phyloP scores from a whole-genome alignment of 2,797 vertebrate genomes.

The Coccyzus lansbergi region DNA sequence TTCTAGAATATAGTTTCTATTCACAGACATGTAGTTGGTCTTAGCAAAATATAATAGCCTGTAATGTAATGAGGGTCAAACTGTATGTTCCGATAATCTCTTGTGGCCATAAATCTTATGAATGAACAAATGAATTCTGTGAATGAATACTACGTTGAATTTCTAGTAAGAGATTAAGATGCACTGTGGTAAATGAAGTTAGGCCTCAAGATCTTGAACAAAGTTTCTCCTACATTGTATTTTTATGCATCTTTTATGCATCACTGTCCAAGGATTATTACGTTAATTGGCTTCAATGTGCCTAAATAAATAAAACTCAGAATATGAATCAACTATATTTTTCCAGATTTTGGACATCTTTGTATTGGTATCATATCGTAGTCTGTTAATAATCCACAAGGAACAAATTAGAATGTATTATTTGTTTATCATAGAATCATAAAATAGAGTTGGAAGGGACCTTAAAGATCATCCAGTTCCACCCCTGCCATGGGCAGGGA shows the following conservation, averaged over 20 bases:
- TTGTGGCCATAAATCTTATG: not conserved
- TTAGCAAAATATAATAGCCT: not conserved
- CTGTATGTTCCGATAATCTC: not conserved
- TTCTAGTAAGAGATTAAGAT: not conserved
- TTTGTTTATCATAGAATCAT: not conserved
- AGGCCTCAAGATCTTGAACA: not conserved
- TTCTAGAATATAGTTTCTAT: not conserved
- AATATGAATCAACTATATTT: not conserved
- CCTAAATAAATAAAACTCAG: not conserved
- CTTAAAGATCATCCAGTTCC: too few species aligned
- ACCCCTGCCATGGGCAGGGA: too few species aligned
- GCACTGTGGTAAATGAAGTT: not conserved
- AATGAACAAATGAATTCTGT: not conserved
- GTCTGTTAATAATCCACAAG: not conserved
- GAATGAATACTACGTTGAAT: not conserved
- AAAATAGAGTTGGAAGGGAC: too few species aligned
- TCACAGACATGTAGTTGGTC: not conserved
- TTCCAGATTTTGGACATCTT: not conserved
- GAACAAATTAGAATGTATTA: not conserved
- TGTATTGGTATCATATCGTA: not conserved
- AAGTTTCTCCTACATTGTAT: not conserved
- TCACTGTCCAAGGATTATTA: not conserved
- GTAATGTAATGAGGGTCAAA: not conserved
- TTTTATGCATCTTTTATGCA: not conserved
- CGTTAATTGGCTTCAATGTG: not conserved